Conservation (phyloP, 2,113 vertebrate genomes). For the Uria aalge region DNA sequence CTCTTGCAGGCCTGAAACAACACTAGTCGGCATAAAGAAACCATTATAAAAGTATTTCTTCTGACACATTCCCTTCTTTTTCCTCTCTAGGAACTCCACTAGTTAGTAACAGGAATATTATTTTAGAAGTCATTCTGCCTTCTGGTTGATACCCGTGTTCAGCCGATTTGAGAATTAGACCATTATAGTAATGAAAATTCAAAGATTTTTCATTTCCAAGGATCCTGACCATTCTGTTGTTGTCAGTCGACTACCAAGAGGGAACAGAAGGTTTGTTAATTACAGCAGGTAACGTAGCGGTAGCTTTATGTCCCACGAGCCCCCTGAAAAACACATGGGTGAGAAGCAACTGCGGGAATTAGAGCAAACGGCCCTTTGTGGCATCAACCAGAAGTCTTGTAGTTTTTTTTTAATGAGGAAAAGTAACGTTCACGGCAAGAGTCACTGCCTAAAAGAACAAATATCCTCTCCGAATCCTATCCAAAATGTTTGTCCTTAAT, state of each 20-base stretch:
- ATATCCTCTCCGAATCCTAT: neutral
- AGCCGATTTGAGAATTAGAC: neutral
- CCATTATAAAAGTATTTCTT: neutral
- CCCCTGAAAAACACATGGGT: neutral
- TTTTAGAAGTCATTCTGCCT: neutral
- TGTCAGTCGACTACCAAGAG: neutral
- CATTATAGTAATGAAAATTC: neutral
- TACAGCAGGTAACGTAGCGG: neutral
- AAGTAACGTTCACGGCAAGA: no score
- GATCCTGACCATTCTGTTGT: accelerated
- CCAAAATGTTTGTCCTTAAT: neutral
- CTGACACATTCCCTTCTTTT: neutral
- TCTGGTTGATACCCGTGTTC: accelerated
- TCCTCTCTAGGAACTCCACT: neutral
- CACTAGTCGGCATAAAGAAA: neutral
- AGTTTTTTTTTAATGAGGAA: neutral
- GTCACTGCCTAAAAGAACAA: neutral
- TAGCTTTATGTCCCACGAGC: neutral
- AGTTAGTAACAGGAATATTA: neutral
- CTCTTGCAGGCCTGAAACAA: neutral
- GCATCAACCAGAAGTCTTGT: neutral
- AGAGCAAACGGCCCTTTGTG: neutral
- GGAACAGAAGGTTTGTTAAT: neutral
- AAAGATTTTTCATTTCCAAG: neutral
- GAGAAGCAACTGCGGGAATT: neutral